Evolutionary conservation across 1,140 invertebrate species (phyloP).

Genomic region (Riptortus pedestris): DNA sequence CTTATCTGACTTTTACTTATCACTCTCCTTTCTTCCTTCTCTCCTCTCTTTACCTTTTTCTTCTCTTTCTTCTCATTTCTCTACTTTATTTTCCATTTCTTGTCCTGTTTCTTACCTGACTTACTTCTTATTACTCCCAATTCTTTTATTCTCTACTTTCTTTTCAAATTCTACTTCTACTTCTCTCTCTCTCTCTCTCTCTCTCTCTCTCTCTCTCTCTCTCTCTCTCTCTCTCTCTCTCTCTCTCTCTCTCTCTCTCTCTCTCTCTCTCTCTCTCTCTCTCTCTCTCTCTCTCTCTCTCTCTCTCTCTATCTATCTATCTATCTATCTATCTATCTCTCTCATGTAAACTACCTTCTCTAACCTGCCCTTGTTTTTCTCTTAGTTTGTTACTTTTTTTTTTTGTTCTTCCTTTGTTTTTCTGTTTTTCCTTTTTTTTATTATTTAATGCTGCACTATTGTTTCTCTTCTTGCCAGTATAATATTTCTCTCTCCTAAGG

Average conservation of each 20-base stretch:
- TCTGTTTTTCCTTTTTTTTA: not conserved
- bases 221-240: conserved; percentile 18
- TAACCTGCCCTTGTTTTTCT: not conserved
- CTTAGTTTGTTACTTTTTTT: not conserved
- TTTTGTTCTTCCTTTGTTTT: not conserved
- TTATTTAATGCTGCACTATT: not conserved
- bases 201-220: conserved; percentile 19
- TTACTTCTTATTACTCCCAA: not conserved
- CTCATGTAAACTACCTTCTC: not conserved
- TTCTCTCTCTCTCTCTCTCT: conserved; percentile 14
- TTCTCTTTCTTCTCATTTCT: not conserved
- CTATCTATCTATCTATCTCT: conserved; percentile 4
- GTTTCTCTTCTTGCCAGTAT: too few relatives aligned
- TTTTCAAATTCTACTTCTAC: not conserved
- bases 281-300: conserved; percentile 19
- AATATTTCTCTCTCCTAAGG: too few relatives aligned
- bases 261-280: conserved; percentile 19
- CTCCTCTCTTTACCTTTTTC: not conserved
- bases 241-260: conserved; percentile 19
- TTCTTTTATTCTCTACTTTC: not conserved
- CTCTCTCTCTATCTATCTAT: conserved; percentile 16
- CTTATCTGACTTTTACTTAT: not conserved
- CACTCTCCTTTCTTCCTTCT: not conserved
- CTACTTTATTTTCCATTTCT: not conserved
- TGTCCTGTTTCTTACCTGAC: not conserved